Evolutionary conservation across 2,888 invertebrate species (phyloP).

Genomic region (Andrena praecox): DNA sequence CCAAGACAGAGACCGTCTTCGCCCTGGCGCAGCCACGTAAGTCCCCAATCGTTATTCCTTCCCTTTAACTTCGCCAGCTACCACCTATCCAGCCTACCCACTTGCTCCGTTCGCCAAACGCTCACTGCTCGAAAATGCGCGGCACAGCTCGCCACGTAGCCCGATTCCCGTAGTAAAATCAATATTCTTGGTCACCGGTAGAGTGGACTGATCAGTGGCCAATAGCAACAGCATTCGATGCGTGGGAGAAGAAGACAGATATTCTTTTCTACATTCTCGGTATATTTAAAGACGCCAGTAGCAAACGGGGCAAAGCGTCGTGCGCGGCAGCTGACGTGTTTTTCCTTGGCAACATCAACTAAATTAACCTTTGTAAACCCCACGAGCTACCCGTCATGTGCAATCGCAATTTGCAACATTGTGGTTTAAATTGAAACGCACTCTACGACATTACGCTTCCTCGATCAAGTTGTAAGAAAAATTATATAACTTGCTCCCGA

Average conservation of each 20-base stretch:
- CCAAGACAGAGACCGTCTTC: slow-evolving; percentile 85
- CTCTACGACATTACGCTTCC: slow-evolving; percentile 20
- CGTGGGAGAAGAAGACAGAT: not conserved
- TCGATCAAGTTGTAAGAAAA: slow-evolving; percentile 28
- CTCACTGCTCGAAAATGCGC: not conserved
- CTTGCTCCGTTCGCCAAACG: not conserved
- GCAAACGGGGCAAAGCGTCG: slow-evolving; percentile 33
- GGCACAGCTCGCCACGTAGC: not conserved
- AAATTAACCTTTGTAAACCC: slow-evolving; percentile 62
- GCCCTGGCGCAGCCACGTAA: slow-evolving; percentile 85
- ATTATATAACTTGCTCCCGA: slow-evolving; percentile 54
- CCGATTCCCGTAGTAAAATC: not conserved
- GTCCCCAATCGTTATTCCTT: slow-evolving; percentile 59
- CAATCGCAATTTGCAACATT: slow-evolving; percentile 55
- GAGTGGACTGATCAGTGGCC: too few relatives aligned
- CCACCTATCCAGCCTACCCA: too few relatives aligned
- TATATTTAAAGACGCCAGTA: slow-evolving; percentile 23
- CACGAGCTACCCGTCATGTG: slow-evolving; percentile 13
- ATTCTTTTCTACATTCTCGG: not conserved
- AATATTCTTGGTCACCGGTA: too few relatives aligned
- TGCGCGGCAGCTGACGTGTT: slow-evolving; percentile 52
- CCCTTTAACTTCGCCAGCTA: not conserved
- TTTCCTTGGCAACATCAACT: slow-evolving; percentile 59
- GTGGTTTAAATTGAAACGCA: slow-evolving; percentile 65
- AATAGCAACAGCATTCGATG: too few relatives aligned